Base-by-base conservation (phyloP, 2,113 vertebrate species). In the Hyaena hyaena region DNA sequence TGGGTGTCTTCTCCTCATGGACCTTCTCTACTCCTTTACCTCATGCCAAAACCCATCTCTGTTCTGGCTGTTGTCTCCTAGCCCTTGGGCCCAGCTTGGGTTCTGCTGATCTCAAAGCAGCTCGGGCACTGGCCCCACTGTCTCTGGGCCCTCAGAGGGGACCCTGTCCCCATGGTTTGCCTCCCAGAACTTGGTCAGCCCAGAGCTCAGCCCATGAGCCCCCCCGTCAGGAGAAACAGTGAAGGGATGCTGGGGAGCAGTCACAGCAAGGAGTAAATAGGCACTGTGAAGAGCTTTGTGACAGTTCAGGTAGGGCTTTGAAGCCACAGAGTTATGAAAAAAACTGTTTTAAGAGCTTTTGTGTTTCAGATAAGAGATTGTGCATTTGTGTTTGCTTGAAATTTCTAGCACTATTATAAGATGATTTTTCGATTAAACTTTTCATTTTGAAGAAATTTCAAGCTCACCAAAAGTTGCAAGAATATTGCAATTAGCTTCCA, bases 371-470 rank as follows among this genome's bases (percentile, higher is more conserved):
- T 53, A 35, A 86, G 8, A 3, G 58, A 69, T 39, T 86, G 66
- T 85, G 6, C n/a, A 50, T 61, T 89, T 45, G 33, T 43, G 50
- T 35, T 85, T 93, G 68, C 50, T 90, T 83, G 28, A 87, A 82
- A 87, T 63, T 90, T 11, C 26, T 31, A 69, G 68, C 6, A 43
- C 53, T 80, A 28, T 50, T 39, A 15, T 23, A 66, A 88, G 33
- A 31, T 11, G 2, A 48, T 69, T 69, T 84, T 63, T 39, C 31
- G 65, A 77, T 88, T 82, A 17, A 43, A 76, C 12, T 69, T 92
- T 77, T 55, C 35, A n/a, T 93, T 83, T 43, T 45, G 69, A 74
- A 88, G 76, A 76, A 48, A 33, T 19, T 28, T 66, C 48, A 66
- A 88, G 65, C 69, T 55, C 10, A 68, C 21, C 24, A 31, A 33